Evolutionary conservation across 2,113 vertebrate genomes (phyloP).

Genomic region (Tupaia tana): DNA sequence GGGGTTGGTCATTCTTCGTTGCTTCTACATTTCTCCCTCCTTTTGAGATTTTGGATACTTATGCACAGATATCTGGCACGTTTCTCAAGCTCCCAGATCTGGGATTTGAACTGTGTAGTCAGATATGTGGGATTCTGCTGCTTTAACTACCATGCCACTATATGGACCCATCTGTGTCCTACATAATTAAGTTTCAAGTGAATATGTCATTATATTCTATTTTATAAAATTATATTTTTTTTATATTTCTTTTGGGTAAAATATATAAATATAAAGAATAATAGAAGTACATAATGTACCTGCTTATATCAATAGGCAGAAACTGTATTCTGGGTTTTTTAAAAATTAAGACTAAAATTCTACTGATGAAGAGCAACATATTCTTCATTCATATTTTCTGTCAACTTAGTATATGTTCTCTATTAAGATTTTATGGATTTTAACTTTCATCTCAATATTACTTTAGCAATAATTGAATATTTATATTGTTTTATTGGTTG

Average conservation of each 20-base stretch:
- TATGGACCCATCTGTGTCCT: not conserved
- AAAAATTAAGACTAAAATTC: constrained; percentile 21
- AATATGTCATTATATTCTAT: not conserved
- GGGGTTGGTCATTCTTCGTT: too few relatives aligned
- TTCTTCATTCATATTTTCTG: not conserved
- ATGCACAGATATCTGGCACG: too few relatives aligned
- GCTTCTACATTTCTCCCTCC: too few relatives aligned
- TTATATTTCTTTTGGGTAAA: not conserved
- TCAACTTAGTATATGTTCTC: not conserved
- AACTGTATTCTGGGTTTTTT: not conserved
- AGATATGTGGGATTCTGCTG: too few relatives aligned
- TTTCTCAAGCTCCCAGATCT: too few relatives aligned
- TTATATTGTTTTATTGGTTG: not conserved
- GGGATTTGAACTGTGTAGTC: too few relatives aligned
- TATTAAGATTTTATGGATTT: not conserved
- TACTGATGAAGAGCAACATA: not conserved
- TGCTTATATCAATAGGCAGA: not conserved
- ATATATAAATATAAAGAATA: not conserved
- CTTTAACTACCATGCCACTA: too few relatives aligned
- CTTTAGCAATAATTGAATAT: not conserved
- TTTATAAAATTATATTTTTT: not conserved
- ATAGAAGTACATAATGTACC: not conserved
- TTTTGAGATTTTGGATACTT: too few relatives aligned
- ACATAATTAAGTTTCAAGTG: not conserved
- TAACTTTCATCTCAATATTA: not conserved